phyloP scores from a whole-genome alignment of 2,888 invertebrate species.

The Chrysomela aeneicollis region DNA sequence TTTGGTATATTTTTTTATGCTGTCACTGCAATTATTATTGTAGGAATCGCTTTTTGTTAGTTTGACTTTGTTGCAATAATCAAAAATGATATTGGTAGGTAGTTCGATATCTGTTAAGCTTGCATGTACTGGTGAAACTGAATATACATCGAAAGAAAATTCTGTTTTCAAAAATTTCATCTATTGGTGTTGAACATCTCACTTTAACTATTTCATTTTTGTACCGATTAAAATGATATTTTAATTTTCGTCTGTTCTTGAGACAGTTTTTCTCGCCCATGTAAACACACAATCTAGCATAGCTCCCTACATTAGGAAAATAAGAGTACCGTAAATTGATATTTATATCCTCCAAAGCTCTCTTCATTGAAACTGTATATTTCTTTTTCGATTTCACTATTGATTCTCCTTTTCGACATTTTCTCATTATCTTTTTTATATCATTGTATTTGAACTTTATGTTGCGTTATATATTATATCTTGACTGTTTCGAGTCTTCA shows the following conservation, averaged over 20 bases:
- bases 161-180: not conserved
- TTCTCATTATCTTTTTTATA: no score
- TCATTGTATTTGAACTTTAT: no score
- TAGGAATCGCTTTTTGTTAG: no score
- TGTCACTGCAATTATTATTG: no score
- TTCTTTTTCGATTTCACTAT: not conserved
- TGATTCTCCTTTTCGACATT: no score
- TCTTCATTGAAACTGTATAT: not conserved
- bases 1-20: no score
- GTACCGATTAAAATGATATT: not conserved
- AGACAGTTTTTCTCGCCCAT: not conserved
- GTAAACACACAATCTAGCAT: not conserved
- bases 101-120: not conserved
- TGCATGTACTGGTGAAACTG: not conserved
- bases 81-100: not conserved
- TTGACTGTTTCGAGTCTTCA: no score
- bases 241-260: not conserved
- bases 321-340: not conserved
- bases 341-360: no score
- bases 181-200: constrained; percentile 3
- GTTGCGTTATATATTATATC: no score
- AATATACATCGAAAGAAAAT: not conserved
- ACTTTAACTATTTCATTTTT: not conserved
- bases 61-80: no score
- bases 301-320: not conserved